Conservation (phyloP, 2,113 vertebrate genomes). For the Brachyistius frenatus region DNA sequence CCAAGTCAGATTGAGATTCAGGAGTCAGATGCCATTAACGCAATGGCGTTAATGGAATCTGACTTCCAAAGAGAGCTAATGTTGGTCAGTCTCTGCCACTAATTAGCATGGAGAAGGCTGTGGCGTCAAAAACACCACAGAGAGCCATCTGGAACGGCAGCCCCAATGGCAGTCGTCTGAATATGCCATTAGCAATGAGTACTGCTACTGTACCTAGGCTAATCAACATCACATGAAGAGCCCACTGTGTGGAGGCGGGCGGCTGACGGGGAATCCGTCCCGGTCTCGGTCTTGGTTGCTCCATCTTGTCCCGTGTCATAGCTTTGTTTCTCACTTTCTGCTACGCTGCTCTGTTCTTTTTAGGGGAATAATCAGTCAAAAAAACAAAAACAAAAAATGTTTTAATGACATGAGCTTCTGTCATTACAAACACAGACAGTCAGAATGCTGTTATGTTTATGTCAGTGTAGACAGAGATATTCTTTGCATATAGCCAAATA, state of each 20-base stretch:
- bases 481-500: too few species aligned
- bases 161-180: constrained; percentile 44
- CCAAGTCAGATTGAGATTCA: constrained; percentile 20
- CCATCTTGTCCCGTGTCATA: not conserved
- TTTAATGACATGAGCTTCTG: too few species aligned
- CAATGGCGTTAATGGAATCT: constrained; percentile 60
- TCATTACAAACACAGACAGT: too few species aligned
- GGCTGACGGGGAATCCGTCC: constrained; percentile 19
- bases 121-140: constrained; percentile 48
- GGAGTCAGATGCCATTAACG: constrained; percentile 23
- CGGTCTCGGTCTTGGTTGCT: not conserved
- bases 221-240: constrained; percentile 53
- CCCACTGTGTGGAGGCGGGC: constrained; percentile 26
- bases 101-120: constrained; percentile 57
- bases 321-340: constrained; percentile 17
- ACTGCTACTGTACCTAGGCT: constrained; percentile 45
- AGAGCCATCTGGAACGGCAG: constrained; percentile 66
- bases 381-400: too few species aligned
- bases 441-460: too few species aligned
- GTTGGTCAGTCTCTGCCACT: constrained; percentile 49
- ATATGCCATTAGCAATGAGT: constrained; percentile 46
- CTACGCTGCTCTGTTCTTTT: not conserved
- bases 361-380: too few species aligned
- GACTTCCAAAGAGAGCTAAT: constrained; percentile 64
- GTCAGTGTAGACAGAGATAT: too few species aligned